Conservation (phyloP, 2,797 vertebrate genomes). For the Oreochromis mossambicus region DNA sequence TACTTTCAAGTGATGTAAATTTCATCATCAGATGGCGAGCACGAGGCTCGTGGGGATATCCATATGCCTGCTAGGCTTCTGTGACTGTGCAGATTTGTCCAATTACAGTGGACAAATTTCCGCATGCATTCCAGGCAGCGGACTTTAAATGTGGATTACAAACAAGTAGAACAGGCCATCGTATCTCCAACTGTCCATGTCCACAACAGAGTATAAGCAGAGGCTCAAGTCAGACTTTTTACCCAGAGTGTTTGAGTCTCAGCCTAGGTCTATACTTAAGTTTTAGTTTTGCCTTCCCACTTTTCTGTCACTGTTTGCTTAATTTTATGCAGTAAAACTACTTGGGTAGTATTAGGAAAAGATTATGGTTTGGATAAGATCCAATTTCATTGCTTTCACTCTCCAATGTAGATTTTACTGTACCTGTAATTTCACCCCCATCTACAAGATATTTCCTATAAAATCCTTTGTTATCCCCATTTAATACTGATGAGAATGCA, state of each 20-base stretch:
- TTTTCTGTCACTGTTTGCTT: not conserved
- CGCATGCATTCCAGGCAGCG: not conserved
- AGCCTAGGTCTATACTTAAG: not conserved
- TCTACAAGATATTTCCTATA: fast-evolving
- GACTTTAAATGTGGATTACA: not conserved
- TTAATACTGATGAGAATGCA: not conserved
- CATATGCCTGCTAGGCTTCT: not conserved
- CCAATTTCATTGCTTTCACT: not conserved
- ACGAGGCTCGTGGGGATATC: not conserved
- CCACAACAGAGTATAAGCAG: fast-evolving
- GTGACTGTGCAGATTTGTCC: not conserved
- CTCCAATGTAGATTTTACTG: not conserved
- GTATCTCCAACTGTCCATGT: no score
- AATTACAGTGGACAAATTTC: not conserved
- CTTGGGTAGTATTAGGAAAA: not conserved
- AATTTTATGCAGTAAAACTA: not conserved
- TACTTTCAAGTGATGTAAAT: not conserved
- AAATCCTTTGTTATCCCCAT: not conserved
- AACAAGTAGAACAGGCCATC: no score
- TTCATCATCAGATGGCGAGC: fast-evolving
- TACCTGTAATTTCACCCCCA: not conserved
- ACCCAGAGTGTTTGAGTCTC: not conserved
- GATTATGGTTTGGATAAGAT: not conserved
- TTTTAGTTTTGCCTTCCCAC: no score
- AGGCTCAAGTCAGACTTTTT: not conserved